A percentile compares a stretch with the other conserved stretches of the same genome.
Conservation (phyloP, 2,797 vertebrate genomes). For the Sorex maritimensis region DNA sequence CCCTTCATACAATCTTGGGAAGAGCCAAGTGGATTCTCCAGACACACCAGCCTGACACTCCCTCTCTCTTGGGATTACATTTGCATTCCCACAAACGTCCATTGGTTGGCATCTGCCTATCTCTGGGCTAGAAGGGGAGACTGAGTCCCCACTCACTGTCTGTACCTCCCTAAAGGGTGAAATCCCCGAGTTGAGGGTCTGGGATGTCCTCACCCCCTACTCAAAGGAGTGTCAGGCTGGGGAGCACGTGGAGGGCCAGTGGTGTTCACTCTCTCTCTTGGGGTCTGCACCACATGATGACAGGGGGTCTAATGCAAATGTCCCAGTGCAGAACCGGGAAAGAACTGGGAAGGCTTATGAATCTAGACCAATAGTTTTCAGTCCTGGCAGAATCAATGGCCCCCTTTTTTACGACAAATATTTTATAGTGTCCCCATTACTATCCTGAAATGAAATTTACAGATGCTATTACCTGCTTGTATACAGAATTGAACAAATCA, state of each 20-base stretch:
- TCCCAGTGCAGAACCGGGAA: not conserved
- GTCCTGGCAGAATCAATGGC: not conserved
- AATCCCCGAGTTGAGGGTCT: no score
- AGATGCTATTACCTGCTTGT: slow-evolving; percentile 13
- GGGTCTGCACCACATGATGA: not conserved
- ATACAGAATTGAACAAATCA: slow-evolving; percentile 60
- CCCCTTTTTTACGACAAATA: not conserved
- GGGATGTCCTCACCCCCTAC: no score
- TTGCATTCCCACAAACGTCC: not conserved
- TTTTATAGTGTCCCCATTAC: not conserved
- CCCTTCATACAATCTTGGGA: rapidly evolving
- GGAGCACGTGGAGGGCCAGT: no score
- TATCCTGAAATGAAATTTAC: slow-evolving; percentile 64
- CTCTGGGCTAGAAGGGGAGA: not conserved
- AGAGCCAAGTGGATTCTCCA: not conserved
- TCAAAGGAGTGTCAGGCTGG: no score
- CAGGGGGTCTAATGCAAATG: not conserved
- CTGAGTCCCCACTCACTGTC: no score
- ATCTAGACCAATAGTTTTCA: not conserved
- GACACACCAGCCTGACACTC: not conserved
- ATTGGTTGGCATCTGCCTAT: not conserved
- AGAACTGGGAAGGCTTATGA: slow-evolving; percentile 10
- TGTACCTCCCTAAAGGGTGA: no score
- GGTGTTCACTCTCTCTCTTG: not conserved
- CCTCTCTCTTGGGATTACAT: not conserved